phyloP scores from a whole-genome alignment of 2,797 vertebrate species.

The Acrossocheilus fasciatus region DNA sequence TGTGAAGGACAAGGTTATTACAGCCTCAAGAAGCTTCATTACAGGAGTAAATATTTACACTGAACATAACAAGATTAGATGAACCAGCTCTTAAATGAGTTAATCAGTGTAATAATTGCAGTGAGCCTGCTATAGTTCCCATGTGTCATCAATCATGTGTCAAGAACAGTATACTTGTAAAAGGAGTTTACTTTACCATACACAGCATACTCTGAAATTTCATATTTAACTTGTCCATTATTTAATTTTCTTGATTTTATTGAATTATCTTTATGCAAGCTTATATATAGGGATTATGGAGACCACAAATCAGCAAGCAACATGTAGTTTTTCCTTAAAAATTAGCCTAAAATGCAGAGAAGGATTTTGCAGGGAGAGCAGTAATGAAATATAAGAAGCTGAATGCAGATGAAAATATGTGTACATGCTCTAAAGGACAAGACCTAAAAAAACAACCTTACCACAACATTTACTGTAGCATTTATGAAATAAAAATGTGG shows the following conservation, averaged over 20 bases:
- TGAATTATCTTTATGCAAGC: neutral
- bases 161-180: neutral
- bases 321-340: neutral
- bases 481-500: neutral
- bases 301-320: neutral
- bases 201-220: neutral
- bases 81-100: neutral
- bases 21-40: neutral
- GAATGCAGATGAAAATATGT: neutral
- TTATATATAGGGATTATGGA: neutral
- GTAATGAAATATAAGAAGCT: neutral
- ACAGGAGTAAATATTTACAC: constrained; percentile 1
- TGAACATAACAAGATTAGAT: neutral
- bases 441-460: neutral
- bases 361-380: neutral
- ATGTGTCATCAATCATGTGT: neutral
- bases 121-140: neutral
- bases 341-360: neutral
- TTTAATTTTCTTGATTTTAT: neutral
- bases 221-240: neutral
- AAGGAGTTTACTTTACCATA: neutral
- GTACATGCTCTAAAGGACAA: neutral
- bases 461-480: neutral
- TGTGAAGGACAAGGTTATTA: neutral
- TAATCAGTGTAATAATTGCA: neutral